A percentile compares a stretch with the other conserved stretches of the same genome.
Conservation (phyloP, 2,888 invertebrate species). For the Hemicrepidius hirtus region DNA sequence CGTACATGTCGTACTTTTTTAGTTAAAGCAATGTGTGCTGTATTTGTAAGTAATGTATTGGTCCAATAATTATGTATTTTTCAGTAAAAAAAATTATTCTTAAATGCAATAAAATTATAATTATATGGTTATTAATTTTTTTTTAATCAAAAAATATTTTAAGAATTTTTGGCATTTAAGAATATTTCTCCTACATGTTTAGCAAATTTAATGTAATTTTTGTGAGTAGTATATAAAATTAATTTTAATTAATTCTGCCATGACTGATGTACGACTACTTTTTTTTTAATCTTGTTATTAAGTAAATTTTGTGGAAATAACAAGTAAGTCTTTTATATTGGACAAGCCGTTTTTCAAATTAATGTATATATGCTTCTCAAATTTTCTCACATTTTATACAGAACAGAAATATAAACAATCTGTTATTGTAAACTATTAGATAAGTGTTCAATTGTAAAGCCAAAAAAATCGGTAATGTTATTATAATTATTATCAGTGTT, state of each 20-base stretch:
- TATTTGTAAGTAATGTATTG: conserved; percentile 24
- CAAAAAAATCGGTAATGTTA: conserved; percentile 44
- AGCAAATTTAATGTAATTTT: neutral
- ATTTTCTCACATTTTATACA: conserved; percentile 33
- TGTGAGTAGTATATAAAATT: conserved; percentile 14
- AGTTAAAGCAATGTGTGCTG: conserved; percentile 28
- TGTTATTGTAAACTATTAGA: neutral
- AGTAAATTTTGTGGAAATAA: conserved; percentile 17
- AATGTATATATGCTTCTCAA: conserved; percentile 29
- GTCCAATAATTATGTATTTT: conserved; percentile 14
- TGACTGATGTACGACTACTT: conserved; percentile 37
- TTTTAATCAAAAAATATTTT: no score
- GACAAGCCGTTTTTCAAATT: neutral
- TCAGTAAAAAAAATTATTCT: conserved; percentile 16
- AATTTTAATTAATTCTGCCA: conserved; percentile 26
- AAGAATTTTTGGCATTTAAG: conserved; percentile 23
- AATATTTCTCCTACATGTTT: conserved; percentile 9
- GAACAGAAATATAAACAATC: conserved; percentile 9
- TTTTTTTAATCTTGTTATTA: conserved; percentile 29
- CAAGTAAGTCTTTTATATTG: conserved; percentile 17
- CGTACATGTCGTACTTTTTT: conserved; percentile 36
- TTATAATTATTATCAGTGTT: neutral
- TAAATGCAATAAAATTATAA: conserved; percentile 15
- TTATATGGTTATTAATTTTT: neutral
- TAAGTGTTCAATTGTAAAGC: conserved; percentile 22